phyloP scores from a whole-genome alignment of 2,113 vertebrate species.

The Natator depressus region DNA sequence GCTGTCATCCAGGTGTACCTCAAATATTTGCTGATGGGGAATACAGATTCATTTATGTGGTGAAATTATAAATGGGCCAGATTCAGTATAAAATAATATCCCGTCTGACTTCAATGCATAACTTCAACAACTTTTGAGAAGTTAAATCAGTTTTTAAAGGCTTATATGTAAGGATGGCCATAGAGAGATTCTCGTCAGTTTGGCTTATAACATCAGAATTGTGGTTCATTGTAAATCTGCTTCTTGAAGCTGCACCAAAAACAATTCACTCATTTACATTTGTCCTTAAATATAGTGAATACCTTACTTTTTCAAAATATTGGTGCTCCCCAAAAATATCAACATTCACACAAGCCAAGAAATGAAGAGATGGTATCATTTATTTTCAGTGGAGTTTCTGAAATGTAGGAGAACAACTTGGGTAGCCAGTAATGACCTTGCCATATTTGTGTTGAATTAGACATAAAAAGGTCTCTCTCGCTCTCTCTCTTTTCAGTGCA shows the following conservation, averaged over 20 bases:
- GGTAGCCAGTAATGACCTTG: neutral
- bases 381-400: neutral
- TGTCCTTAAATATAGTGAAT: rapidly evolving
- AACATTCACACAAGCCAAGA: neutral
- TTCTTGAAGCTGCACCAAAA: neutral
- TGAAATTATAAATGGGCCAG: rapidly evolving
- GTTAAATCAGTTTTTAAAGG: neutral
- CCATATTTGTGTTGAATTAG: neutral
- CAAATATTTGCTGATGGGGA: rapidly evolving
- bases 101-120: neutral
- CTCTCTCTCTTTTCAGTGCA: slow-evolving; percentile 74
- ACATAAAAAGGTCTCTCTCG: neutral
- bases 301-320: neutral
- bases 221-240: neutral
- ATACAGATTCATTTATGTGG: rapidly evolving
- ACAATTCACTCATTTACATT: neutral
- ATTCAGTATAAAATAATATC: neutral
- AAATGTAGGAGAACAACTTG: neutral
- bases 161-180: neutral
- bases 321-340: neutral
- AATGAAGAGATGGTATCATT: neutral
- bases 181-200: neutral
- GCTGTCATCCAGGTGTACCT: neutral
- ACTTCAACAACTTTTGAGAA: neutral
- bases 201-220: neutral